Evolutionary conservation across 1,140 invertebrate species (phyloP).

Genomic region (Megalonaias nervosa): DNA sequence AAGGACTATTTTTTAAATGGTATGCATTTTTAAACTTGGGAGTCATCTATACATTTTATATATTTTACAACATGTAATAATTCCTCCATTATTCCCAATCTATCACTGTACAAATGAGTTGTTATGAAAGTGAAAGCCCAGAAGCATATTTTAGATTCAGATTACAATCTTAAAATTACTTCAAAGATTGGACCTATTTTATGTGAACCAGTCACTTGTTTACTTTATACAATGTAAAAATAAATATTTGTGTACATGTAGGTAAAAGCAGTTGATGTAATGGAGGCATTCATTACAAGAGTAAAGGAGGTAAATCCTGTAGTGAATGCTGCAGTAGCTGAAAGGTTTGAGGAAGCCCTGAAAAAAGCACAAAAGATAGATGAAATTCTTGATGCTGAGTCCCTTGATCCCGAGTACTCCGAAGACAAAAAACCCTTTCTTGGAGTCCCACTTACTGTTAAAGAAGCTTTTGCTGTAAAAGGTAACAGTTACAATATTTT

Average conservation of each 20-base stretch:
- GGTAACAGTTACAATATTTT: conserved; percentile 37
- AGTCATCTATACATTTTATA: too few species aligned
- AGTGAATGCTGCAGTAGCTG: conserved; percentile 62
- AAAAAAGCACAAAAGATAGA: conserved; percentile 62
- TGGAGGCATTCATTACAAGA: conserved; percentile 60
- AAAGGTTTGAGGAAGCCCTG: conserved; percentile 62
- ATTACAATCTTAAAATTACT: too few species aligned
- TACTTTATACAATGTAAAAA: neutral
- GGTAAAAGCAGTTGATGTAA: conserved; percentile 62
- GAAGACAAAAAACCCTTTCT: conserved; percentile 61
- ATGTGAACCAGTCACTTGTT: neutral
- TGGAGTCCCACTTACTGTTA: conserved; percentile 68
- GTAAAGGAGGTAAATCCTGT: conserved; percentile 60
- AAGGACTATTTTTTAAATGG: too few species aligned
- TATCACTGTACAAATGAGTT: neutral
- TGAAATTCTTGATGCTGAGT: conserved; percentile 42
- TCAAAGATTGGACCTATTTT: too few species aligned
- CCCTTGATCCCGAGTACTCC: conserved; percentile 46
- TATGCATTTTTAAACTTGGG: too few species aligned
- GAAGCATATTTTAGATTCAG: neutral
- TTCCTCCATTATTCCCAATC: too few species aligned
- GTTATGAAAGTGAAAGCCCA: neutral
- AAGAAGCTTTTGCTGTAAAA: conserved; percentile 67
- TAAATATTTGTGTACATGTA: conserved; percentile 23
- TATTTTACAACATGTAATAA: too few species aligned